Evolutionary conservation across 2,113 vertebrate genomes (phyloP), one percentile per base, ranked within the genome.

Genomic region (Narcine bancroftii): DNA sequence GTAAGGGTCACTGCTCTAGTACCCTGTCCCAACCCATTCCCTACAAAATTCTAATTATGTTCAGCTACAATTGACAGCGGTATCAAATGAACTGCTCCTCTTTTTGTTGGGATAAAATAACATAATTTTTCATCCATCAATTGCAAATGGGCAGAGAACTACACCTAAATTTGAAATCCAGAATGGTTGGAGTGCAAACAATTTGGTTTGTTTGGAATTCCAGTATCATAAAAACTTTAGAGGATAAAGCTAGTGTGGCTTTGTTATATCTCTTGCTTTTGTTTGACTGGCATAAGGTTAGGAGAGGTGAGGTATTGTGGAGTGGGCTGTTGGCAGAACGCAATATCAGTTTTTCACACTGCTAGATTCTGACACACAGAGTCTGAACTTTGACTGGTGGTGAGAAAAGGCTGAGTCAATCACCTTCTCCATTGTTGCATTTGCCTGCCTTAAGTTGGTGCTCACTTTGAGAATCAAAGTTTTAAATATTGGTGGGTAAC

Each of bases 41-140:
- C 29, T 56, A 53, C 47, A 72, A 92, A 45, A 73, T 75, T 75
- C 45, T 93, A 92, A 89, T 42, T 93, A 53, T 93, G 7, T 83
- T 92, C 72, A 36, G 81, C 50, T 33, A 85, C 17, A 4, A 21
- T 3, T 60, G 81, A 60, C 13, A 56, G 21, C 15, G 19, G 50
- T 60, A 56, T 53, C 50, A 6, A 29, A 56, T 56, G 79, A 83
- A 56, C 81, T 36, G 56, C 15, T 17, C 33, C 81, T 60, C 15
- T 21, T 56, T 60, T 24, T 36, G 81, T 1, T 2, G 50, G 15
- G 81, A 60, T 85, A 60, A 85, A 60, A 6, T 85, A 60, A 33
- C 6, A 60, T 6, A 3, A 60, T 60, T 56, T 36, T 85, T 56
- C 81, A 60, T 33, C 50, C 53, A 36, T 60, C n/a, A 53, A 85